phyloP scores from a whole-genome alignment of 92 coral and sea anemone genomes.

The Bergia sp. region DNA sequence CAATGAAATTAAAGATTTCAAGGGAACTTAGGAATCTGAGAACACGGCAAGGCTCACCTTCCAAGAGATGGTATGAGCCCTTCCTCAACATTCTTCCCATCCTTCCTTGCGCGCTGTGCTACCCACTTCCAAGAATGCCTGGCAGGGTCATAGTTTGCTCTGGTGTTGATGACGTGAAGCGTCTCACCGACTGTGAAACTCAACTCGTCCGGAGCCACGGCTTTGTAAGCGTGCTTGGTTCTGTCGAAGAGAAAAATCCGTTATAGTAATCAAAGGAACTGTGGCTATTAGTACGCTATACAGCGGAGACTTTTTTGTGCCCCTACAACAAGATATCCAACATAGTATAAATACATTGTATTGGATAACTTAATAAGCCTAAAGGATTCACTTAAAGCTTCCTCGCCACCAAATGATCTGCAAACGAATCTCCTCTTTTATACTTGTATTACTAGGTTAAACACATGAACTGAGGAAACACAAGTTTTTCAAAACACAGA shows the following conservation, averaged over 20 bases:
- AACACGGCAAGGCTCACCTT: constrained; percentile 60
- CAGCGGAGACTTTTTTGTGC: no score
- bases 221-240: constrained; percentile 80
- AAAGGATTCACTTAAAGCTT: no score
- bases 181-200: constrained; percentile 93
- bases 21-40: not conserved
- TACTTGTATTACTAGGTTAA: no score
- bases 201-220: constrained; percentile 85
- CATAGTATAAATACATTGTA: no score
- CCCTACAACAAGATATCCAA: no score
- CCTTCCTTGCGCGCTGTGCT: constrained; percentile 88
- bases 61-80: constrained; percentile 96
- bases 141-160: constrained; percentile 93
- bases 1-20: not conserved
- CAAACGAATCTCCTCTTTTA: no score
- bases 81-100: constrained; percentile 84
- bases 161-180: constrained; percentile 91
- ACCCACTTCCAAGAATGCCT: constrained; percentile 96
- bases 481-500: no score
- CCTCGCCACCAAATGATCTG: no score
- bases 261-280: not conserved
- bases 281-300: no score
- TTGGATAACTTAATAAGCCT: no score
- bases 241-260: constrained; percentile 43
- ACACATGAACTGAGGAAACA: no score